phyloP scores from a whole-genome alignment of 2,888 invertebrate species.

The Campoplex nolae region DNA sequence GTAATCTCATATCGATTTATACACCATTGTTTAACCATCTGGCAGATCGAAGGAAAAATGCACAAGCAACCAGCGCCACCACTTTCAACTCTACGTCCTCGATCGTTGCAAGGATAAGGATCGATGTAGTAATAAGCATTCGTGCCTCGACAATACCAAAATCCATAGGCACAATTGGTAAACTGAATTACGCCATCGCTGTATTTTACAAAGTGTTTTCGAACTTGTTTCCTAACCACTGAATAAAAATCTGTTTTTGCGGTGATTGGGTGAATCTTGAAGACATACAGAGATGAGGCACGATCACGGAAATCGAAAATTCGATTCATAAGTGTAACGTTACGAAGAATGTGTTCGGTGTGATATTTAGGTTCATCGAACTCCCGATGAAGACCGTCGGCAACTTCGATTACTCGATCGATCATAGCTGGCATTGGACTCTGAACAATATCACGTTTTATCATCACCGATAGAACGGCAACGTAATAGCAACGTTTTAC shows the following conservation, averaged over 20 bases:
- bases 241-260: slow-evolving; percentile 71
- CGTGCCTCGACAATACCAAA: slow-evolving; percentile 80
- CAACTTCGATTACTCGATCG: slow-evolving; percentile 79
- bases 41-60: slow-evolving; percentile 76
- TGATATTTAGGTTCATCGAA: slow-evolving; percentile 77
- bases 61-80: slow-evolving; percentile 77
- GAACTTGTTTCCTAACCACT: slow-evolving; percentile 74
- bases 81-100: slow-evolving; percentile 73
- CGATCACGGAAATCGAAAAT: slow-evolving; percentile 81
- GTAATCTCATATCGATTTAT: slow-evolving; percentile 76
- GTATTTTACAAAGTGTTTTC: slow-evolving; percentile 73
- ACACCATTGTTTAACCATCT: slow-evolving; percentile 79
- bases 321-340: slow-evolving; percentile 79
- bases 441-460: slow-evolving; percentile 81
- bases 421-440: slow-evolving; percentile 78
- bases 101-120: slow-evolving; percentile 79
- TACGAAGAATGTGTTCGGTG: slow-evolving; percentile 78
- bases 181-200: slow-evolving; percentile 80
- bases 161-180: slow-evolving; percentile 82
- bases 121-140: slow-evolving; percentile 81
- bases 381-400: slow-evolving; percentile 77
- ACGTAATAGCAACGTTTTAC: slow-evolving; percentile 81
- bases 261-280: slow-evolving; percentile 70
- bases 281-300: slow-evolving; percentile 71
- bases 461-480: slow-evolving; percentile 77